Conservation (phyloP, 2,797 vertebrate genomes). For the Chrysocyon brachyurus region DNA sequence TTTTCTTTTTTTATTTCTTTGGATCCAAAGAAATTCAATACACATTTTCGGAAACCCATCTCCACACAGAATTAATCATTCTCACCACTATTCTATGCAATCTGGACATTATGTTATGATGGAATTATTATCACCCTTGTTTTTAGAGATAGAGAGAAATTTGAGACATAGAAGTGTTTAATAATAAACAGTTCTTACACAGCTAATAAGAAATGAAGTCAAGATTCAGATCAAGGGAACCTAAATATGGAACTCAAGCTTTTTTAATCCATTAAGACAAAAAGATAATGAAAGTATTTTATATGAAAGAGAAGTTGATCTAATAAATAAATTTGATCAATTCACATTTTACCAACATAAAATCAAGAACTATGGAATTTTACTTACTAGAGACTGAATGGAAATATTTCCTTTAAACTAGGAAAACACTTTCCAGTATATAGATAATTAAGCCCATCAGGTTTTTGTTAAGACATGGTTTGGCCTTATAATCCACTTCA, state of each 20-base stretch:
- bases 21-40: slow-evolving; percentile 47
- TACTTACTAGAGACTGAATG: background rate
- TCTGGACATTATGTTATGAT: background rate
- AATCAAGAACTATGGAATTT: background rate
- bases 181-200: background rate
- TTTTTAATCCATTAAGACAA: background rate
- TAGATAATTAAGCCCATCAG: background rate
- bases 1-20: background rate
- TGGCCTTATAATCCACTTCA: background rate
- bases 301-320: background rate
- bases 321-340: background rate
- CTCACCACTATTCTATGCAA: background rate
- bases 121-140: background rate
- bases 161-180: background rate
- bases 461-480: background rate
- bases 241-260: background rate
- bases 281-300: background rate
- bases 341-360: background rate
- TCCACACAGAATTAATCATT: background rate
- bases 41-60: slow-evolving; percentile 8
- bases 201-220: background rate
- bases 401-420: background rate
- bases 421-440: background rate
- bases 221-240: background rate
- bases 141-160: background rate